phyloP scores from a whole-genome alignment of 2,888 invertebrate species.

The Dorcus hopei region DNA sequence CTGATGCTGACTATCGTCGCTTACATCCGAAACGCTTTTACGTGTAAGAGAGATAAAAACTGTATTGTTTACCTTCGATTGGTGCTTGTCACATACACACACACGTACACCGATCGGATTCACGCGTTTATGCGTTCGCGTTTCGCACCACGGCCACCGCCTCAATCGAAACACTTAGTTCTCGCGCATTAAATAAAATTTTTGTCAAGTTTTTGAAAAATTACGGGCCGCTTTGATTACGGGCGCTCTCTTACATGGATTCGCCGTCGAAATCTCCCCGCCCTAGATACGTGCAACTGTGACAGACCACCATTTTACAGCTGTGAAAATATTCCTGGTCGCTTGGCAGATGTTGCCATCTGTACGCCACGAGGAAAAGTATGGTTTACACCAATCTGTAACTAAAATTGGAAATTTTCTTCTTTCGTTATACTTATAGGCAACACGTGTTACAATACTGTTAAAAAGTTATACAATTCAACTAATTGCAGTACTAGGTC shows the following conservation, averaged over 20 bases:
- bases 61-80: slow-evolving; percentile 48
- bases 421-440: too few species aligned
- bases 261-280: slow-evolving; percentile 40
- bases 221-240: too few species aligned
- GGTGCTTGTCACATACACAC: slow-evolving; percentile 30
- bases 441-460: too few species aligned
- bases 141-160: slow-evolving; percentile 3
- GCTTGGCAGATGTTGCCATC: slow-evolving; percentile 17
- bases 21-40: slow-evolving; percentile 10
- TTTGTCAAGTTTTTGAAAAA: background rate
- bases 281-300: slow-evolving; percentile 49
- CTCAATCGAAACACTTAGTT: background rate
- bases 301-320: slow-evolving; percentile 49
- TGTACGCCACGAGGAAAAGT: background rate
- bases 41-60: slow-evolving; percentile 36
- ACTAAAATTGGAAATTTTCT: too few species aligned
- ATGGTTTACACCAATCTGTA: too few species aligned
- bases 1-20: background rate
- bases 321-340: slow-evolving; percentile 25
- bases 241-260: background rate
- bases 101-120: slow-evolving; percentile 8
- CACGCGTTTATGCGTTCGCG: too few species aligned
- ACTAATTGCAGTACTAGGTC: too few species aligned
- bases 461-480: too few species aligned
- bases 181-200: background rate